Conservation (phyloP, 2,797 vertebrate species). For the Sebastes hopkinsi region DNA sequence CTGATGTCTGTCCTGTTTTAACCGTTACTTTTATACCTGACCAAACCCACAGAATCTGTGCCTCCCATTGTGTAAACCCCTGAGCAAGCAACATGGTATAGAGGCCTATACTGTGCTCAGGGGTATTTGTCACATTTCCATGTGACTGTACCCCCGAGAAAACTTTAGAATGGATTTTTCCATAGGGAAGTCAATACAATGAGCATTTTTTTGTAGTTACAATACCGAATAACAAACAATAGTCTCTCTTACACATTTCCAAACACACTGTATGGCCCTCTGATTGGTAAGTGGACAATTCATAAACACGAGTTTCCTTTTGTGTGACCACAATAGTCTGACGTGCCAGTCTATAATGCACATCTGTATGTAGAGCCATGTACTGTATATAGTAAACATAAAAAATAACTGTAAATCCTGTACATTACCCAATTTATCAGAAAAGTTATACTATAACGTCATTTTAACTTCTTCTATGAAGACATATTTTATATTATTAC, state of each 20-base stretch:
- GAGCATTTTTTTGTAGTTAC: slow-evolving; percentile 40
- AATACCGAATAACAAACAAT: slow-evolving; percentile 45
- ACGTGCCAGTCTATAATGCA: slow-evolving; percentile 14
- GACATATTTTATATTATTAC: neutral
- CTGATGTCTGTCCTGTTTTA: slow-evolving; percentile 62
- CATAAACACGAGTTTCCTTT: slow-evolving; percentile 3
- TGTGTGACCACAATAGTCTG: slow-evolving; percentile 1
- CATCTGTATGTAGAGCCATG: neutral
- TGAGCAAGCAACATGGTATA: slow-evolving; percentile 73
- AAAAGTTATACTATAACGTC: neutral
- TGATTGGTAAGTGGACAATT: slow-evolving; percentile 7
- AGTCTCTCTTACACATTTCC: slow-evolving; percentile 28
- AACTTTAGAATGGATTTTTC: slow-evolving; percentile 67
- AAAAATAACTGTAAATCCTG: neutral
- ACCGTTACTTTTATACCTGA: slow-evolving; percentile 80
- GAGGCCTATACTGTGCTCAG: slow-evolving; percentile 66
- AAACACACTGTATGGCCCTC: neutral
- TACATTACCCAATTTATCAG: too few species aligned
- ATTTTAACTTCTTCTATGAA: too few species aligned
- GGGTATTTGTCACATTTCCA: slow-evolving; percentile 57
- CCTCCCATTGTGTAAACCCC: slow-evolving; percentile 71
- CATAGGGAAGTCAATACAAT: slow-evolving; percentile 49
- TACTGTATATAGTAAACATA: neutral
- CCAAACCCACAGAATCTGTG: slow-evolving; percentile 59
- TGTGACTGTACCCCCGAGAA: slow-evolving; percentile 63